phyloP scores from a whole-genome alignment of 2,113 vertebrate species.

The Choloepus hoffmanni region DNA sequence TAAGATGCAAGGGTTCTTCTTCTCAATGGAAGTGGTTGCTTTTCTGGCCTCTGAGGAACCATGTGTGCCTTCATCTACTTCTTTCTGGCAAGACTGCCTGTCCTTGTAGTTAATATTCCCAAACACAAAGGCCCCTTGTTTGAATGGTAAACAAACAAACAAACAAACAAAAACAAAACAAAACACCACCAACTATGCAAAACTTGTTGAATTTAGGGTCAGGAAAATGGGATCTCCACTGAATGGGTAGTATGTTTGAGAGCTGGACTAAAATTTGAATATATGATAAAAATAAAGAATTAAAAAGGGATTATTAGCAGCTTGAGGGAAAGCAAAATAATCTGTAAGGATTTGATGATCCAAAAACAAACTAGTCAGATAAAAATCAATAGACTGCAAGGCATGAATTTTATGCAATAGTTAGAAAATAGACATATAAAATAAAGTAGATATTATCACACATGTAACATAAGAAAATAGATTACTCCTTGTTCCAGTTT shows the following conservation, averaged over 20 bases:
- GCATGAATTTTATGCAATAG: neutral
- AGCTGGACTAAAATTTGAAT: neutral
- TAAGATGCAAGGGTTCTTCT: neutral
- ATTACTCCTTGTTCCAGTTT: neutral
- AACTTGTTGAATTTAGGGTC: neutral
- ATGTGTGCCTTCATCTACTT: neutral
- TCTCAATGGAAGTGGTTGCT: neutral
- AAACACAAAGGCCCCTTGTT: neutral
- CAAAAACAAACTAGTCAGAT: neutral
- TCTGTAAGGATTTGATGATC: neutral
- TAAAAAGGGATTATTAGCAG: neutral
- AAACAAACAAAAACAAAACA: neutral
- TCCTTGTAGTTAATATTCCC: neutral
- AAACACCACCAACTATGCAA: neutral
- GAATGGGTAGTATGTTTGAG: neutral
- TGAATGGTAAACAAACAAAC: neutral
- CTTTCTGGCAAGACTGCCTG: neutral
- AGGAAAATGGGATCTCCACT: neutral
- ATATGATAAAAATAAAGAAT: neutral
- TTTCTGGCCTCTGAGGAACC: neutral
- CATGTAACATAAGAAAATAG: neutral
- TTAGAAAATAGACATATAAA: conserved; percentile 2
- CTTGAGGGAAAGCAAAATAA: neutral
- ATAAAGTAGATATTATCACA: neutral
- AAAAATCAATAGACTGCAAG: neutral